Evolutionary conservation across 2,113 vertebrate genomes (phyloP).

Genomic region (Spilogale gracilis): DNA sequence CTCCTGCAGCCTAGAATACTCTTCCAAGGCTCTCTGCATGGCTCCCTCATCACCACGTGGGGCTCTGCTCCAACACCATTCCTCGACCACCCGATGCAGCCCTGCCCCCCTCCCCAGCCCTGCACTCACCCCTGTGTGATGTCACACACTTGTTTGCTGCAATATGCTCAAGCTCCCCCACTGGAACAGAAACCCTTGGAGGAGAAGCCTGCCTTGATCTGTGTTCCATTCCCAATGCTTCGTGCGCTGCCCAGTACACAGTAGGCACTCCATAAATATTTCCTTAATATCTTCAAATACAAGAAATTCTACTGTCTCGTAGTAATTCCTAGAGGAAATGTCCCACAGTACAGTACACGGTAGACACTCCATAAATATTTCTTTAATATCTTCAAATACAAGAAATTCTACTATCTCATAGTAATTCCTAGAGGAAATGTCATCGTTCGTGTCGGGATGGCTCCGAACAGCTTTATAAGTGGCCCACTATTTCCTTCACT

Average conservation of each 20-base stretch:
- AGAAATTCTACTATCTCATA: not conserved
- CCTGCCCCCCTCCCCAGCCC: not conserved
- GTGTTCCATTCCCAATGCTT: not conserved
- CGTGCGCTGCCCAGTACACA: not conserved
- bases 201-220: not conserved
- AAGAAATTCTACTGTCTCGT: not conserved
- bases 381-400: not conserved
- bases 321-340: not conserved
- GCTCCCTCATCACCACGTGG: not conserved
- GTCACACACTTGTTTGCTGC: not conserved
- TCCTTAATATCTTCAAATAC: not conserved
- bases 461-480: not conserved
- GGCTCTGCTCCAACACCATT: not conserved
- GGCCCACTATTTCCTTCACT: not conserved
- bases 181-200: not conserved
- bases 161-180: not conserved
- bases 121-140: not conserved
- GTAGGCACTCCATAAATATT: not conserved
- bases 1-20: not conserved
- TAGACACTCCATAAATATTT: not conserved
- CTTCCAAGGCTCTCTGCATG: not conserved
- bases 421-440: not conserved
- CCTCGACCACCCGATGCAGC: not conserved
- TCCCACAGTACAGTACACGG: too few relatives aligned
- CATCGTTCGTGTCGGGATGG: not conserved